Evolutionary conservation across 1,140 invertebrate genomes (phyloP).

Genomic region (Bacillus rossius): DNA sequence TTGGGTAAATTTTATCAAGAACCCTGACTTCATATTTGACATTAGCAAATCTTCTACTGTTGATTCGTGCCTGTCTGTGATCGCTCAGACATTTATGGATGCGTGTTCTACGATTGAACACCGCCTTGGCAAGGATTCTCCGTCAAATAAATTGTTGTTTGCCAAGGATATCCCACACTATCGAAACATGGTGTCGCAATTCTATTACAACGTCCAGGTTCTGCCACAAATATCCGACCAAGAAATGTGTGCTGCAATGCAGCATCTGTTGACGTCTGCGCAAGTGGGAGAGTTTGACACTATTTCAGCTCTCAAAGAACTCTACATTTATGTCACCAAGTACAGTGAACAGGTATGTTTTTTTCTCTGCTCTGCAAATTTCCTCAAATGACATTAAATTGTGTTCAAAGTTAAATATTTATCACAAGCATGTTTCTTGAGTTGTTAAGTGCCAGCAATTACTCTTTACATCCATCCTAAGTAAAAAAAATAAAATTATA

Average conservation of each 20-base stretch:
- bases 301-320: constrained; percentile 84
- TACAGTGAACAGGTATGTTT: constrained; percentile 84
- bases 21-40: constrained; percentile 96
- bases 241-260: constrained; percentile 88
- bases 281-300: constrained; percentile 87
- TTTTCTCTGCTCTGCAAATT: no score
- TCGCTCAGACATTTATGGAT: constrained; percentile 96
- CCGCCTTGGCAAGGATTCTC: constrained; percentile 87
- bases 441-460: no score
- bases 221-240: constrained; percentile 87
- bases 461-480: no score
- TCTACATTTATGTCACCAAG: constrained; percentile 91
- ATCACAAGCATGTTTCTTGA: no score
- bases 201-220: constrained; percentile 78
- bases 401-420: no score
- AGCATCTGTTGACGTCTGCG: constrained; percentile 72
- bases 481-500: no score
- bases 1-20: constrained; percentile 97
- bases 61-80: constrained; percentile 88
- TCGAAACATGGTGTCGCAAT: constrained; percentile 78
- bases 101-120: constrained; percentile 86
- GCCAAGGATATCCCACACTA: constrained; percentile 92
- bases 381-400: no score
- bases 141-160: constrained; percentile 91
- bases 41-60: constrained; percentile 89